phyloP scores from a whole-genome alignment of 2,797 vertebrate species.

The Rhynchonycteris naso region DNA sequence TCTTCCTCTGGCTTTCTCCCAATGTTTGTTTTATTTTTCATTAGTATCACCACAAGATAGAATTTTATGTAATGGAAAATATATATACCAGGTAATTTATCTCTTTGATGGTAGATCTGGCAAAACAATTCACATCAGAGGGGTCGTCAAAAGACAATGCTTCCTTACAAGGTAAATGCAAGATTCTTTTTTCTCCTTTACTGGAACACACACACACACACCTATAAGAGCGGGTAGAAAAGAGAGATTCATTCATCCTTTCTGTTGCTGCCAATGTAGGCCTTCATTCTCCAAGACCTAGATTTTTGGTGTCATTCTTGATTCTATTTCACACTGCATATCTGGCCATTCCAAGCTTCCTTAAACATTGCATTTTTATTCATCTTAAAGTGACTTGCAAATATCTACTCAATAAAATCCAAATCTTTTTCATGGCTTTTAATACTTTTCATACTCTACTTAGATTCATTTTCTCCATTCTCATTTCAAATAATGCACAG shows the following conservation, averaged over 20 bases:
- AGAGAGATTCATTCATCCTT: not conserved
- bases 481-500: constrained; percentile 45
- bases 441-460: constrained; percentile 27
- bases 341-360: not conserved
- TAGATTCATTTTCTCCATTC: not conserved
- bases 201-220: fast-evolving
- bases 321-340: not conserved
- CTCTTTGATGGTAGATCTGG: not conserved
- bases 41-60: not conserved
- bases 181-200: not conserved
- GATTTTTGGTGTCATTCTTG: not conserved
- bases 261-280: not conserved
- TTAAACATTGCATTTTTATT: constrained; percentile 46
- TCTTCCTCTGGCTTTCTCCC: not conserved
- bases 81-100: not conserved
- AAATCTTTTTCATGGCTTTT: constrained; percentile 38
- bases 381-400: not conserved
- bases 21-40: constrained; percentile 1
- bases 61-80: constrained; percentile 7
- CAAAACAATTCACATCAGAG: not conserved
- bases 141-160: not conserved
- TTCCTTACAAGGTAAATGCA: not conserved
- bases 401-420: constrained; percentile 55
- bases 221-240: not conserved
- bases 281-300: not conserved